Conservation (phyloP, 2,888 invertebrate species). For the Drosophila colorata region DNA sequence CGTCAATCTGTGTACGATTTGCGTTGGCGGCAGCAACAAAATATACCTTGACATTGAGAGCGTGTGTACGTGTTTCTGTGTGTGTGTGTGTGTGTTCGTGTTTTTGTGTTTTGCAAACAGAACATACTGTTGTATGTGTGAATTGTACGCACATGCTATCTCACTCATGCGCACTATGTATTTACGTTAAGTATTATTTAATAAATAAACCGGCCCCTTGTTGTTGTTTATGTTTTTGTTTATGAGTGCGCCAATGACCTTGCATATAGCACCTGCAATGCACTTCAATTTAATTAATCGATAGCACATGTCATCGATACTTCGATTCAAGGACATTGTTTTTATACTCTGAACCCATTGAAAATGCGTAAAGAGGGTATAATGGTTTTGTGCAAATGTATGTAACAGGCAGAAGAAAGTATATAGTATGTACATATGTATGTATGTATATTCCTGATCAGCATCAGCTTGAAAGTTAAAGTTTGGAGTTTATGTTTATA, state of each 20-base stretch:
- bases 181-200: slow-evolving; percentile 54
- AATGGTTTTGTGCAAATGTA: no score
- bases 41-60: slow-evolving; percentile 75
- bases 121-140: slow-evolving; percentile 20
- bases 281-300: slow-evolving; percentile 23
- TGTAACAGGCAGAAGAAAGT: no score
- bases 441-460: no score
- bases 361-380: no score
- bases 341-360: no score
- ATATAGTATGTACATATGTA: no score
- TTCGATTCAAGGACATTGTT: slow-evolving; percentile 14
- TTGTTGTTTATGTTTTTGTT: slow-evolving; percentile 41
- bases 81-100: slow-evolving; percentile 19
- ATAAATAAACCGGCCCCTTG: slow-evolving; percentile 50
- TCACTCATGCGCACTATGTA: slow-evolving; percentile 32
- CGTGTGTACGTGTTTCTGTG: slow-evolving; percentile 11
- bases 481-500: no score
- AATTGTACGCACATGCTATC: slow-evolving; percentile 35
- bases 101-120: slow-evolving; percentile 47
- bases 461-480: no score
- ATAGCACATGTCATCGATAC: slow-evolving; percentile 34
- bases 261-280: slow-evolving; percentile 47
- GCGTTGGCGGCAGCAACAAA: slow-evolving; percentile 43
- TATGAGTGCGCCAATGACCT: slow-evolving; percentile 43
- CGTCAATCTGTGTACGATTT: slow-evolving; percentile 11